Conservation (phyloP, 2,888 invertebrate genomes). For the Synergus gifuensis region DNA sequence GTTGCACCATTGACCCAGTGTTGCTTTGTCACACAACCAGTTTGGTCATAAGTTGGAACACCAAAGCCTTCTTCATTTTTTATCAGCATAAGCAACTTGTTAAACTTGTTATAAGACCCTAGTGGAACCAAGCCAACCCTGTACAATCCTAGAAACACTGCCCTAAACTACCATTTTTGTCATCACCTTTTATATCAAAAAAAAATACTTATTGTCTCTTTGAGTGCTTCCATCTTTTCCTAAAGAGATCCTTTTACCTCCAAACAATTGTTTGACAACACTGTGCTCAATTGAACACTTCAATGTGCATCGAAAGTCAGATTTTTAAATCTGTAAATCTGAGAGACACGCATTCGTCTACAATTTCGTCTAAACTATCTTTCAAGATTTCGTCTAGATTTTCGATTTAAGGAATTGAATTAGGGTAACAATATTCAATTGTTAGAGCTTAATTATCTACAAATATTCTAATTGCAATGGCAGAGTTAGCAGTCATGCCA, state of each 20-base stretch:
- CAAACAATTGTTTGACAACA: constrained; percentile 18
- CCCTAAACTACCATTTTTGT: constrained; percentile 62
- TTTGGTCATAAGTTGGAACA: constrained; percentile 61
- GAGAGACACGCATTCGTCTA: constrained; percentile 28
- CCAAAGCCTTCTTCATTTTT: constrained; percentile 54
- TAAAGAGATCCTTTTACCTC: background rate
- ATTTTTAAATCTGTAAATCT: constrained; percentile 10
- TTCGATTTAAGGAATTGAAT: constrained; percentile 27
- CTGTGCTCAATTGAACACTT: constrained; percentile 30
- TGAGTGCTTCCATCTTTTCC: constrained; percentile 12
- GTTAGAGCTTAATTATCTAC: background rate
- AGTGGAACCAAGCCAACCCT: constrained; percentile 5
- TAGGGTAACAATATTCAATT: background rate
- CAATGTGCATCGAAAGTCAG: constrained; percentile 36
- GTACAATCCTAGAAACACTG: constrained; percentile 65
- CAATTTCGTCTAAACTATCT: constrained; percentile 10
- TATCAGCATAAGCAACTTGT: constrained; percentile 52
- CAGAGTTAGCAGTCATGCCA: constrained; percentile 60
- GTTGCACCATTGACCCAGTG: constrained; percentile 77
- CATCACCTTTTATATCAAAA: constrained; percentile 40
- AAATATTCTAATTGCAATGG: constrained; percentile 44
- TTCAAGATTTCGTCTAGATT: constrained; percentile 5
- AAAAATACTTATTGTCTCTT: background rate
- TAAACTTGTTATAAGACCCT: constrained; percentile 46
- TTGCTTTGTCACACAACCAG: constrained; percentile 71